Evolutionary conservation across 2,113 vertebrate genomes (phyloP), one percentile per base, ranked within the genome.

Genomic region (Rhadina sibilatrix): DNA sequence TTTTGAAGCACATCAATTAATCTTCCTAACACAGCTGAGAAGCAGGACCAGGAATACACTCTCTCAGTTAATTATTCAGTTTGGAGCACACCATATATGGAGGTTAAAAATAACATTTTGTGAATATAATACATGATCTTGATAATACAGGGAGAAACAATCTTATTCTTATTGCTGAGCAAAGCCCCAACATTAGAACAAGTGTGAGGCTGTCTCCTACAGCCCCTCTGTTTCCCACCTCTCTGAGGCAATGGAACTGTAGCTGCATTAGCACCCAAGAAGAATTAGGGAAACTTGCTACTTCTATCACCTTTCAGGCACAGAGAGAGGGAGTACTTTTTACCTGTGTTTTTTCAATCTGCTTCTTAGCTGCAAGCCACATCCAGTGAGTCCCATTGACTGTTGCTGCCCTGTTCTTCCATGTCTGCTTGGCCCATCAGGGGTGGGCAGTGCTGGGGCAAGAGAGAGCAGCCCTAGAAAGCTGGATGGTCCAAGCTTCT

Each of bases 1-100:
- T 87, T 83, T 90, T 59, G 66, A 83, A 82, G 80, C 21, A 25
- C 52, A 56, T 86, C 49, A 42, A 44, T 81, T 50, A 90, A 74
- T 16, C 5, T 50, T 70, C 33, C 24, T 81, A 77, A 80, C 14
- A 23, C 28, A 42, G 30, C n/a, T 69, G 49, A 91, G 84, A 82
- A 75, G 37, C 33, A 79, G 16, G 49, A 53, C 46, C 27, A 44
- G 59, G 59, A 92, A 72, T 57, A 25, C 3, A 59, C 12, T 18
- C 12, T n/a, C 38, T 53, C 66, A 53, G 79, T 87, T 92, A 96
- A 94, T 86, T 91, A 91, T 56, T 68, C 28, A 86, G 22, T 80
- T 90, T 79, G 49, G 61, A 85, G 14, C 66, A 50, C 40, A 14
- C 3, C 2, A 72, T 53, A 85, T 10, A 42, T 7, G 65, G 44